Conservation (phyloP, 2,797 vertebrate genomes). For the Malacoctenus gilli region DNA sequence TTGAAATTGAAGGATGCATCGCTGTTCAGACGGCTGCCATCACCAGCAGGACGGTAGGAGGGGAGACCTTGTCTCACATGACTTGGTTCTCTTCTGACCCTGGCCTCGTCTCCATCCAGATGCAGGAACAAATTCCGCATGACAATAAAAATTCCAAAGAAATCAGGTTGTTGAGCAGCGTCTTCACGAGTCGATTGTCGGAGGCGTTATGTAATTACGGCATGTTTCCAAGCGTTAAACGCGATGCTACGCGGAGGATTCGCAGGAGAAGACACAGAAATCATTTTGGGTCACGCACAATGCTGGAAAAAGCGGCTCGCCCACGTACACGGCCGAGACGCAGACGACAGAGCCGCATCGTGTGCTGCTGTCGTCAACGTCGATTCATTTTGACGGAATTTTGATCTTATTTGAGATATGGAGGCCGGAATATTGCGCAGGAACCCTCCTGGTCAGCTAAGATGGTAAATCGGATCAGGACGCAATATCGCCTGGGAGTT, state of each 20-base stretch:
- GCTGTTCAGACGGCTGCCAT: too few species aligned
- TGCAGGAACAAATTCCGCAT: neutral
- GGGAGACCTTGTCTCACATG: too few species aligned
- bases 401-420: constrained; percentile 45
- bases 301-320: constrained; percentile 41
- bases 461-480: constrained; percentile 68
- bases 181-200: neutral
- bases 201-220: neutral
- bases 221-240: constrained; percentile 2
- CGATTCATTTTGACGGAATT: constrained; percentile 61
- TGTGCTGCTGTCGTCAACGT: constrained; percentile 59
- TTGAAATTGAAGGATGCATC: too few species aligned
- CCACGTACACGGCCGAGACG: constrained; percentile 16
- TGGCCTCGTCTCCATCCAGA: neutral
- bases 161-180: neutral
- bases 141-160: neutral
- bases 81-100: too few species aligned
- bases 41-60: too few species aligned
- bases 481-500: constrained; percentile 65
- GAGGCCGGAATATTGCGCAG: constrained; percentile 64
- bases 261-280: neutral
- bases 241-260: neutral
- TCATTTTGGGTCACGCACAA: constrained; percentile 6
- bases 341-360: constrained; percentile 44
- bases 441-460: constrained; percentile 75